Evolutionary conservation across 2,888 invertebrate genomes (phyloP).

Genomic region (Himalopsyche japonica): DNA sequence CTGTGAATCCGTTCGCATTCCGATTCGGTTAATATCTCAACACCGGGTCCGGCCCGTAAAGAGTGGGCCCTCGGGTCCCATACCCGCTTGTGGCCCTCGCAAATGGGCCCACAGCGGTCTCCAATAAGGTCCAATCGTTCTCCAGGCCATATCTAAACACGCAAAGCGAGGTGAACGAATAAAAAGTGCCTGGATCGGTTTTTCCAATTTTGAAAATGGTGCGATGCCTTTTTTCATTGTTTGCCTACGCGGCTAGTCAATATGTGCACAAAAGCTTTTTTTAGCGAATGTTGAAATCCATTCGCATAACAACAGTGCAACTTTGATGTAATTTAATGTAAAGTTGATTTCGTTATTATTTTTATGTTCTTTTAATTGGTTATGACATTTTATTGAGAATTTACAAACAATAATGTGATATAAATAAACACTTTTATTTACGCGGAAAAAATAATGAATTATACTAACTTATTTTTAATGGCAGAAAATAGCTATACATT

Average conservation of each 20-base stretch:
- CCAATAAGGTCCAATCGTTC: conserved; percentile 12
- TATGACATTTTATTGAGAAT: too few species aligned
- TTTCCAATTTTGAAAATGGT: background rate
- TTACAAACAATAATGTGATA: too few species aligned
- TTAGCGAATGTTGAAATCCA: background rate
- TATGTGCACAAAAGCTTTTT: background rate
- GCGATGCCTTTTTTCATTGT: background rate
- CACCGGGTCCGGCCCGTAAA: background rate
- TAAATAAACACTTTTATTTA: too few species aligned
- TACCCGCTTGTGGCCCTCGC: background rate
- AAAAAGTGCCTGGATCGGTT: conserved; percentile 1
- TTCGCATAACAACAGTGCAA: too few species aligned
- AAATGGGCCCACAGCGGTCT: conserved; percentile 7
- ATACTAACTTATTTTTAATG: too few species aligned
- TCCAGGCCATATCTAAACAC: background rate
- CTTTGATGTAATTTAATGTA: too few species aligned
- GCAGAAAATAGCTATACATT: too few species aligned
- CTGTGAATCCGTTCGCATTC: background rate
- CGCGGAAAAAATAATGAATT: too few species aligned
- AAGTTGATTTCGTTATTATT: too few species aligned
- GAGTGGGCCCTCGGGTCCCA: conserved; percentile 6
- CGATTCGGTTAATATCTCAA: conserved; percentile 6
- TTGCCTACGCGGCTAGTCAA: background rate
- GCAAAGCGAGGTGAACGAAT: conserved; percentile 11
- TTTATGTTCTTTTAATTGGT: too few species aligned